Evolutionary conservation across 2,888 invertebrate species (phyloP).

Genomic region (Teleogryllus oceanicus): DNA sequence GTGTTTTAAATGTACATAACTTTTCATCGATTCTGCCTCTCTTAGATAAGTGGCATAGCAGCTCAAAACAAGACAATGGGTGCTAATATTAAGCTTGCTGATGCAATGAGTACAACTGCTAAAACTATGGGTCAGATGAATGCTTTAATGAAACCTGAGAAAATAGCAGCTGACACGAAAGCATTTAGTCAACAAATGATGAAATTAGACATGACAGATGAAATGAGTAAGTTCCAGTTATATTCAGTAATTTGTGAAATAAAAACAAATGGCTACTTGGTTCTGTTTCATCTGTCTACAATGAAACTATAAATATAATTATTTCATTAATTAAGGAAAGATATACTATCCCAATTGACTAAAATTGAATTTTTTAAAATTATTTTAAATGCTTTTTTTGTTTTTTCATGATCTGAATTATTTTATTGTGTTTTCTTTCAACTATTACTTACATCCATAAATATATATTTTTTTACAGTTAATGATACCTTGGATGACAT

Average conservation of each 20-base stretch:
- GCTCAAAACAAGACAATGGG: constrained; percentile 86
- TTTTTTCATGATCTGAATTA: no score
- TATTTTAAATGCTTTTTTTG: no score
- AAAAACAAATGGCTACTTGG: no score
- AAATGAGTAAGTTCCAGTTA: constrained; percentile 69
- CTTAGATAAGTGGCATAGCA: constrained; percentile 52
- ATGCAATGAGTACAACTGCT: constrained; percentile 83
- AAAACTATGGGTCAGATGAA: constrained; percentile 89
- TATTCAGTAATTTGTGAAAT: neutral
- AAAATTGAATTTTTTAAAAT: no score
- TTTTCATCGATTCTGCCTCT: neutral
- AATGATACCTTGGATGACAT: constrained; percentile 89
- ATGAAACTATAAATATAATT: no score
- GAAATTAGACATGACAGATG: constrained; percentile 94
- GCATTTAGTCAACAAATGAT: constrained; percentile 79
- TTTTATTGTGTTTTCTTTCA: no score
- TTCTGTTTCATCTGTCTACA: no score
- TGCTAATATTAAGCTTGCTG: constrained; percentile 80
- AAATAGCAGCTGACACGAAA: constrained; percentile 75
- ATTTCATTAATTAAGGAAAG: no score
- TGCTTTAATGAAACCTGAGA: constrained; percentile 78
- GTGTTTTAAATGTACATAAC: no score
- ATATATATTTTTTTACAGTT: constrained; percentile 54
- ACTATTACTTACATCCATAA: no score
- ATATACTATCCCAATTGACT: no score